Percentiles rank a stretch among this genome's conserved stretches.
phyloP scores from a whole-genome alignment of 1,140 invertebrate genomes.

The Leguminivora glycinivorella region DNA sequence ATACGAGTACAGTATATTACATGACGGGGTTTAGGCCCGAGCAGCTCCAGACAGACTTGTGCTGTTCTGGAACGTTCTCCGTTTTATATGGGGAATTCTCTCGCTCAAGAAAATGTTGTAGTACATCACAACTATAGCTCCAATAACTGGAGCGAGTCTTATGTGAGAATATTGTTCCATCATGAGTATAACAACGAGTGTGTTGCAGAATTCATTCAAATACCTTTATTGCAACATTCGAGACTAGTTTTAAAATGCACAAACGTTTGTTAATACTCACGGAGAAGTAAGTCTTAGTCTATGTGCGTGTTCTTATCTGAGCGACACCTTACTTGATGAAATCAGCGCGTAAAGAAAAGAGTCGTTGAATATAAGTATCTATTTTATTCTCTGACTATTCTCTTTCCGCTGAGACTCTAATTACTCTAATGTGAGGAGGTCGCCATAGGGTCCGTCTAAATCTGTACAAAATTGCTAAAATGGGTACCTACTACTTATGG shows the following conservation, averaged over 20 bases:
- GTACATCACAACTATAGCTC: no score
- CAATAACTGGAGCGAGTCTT: slow-evolving; percentile 36
- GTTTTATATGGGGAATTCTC: no score
- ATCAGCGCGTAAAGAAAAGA: no score
- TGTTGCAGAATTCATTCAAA: not conserved
- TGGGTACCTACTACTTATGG: not conserved
- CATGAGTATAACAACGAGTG: not conserved
- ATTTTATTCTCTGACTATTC: no score
- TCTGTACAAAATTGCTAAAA: not conserved
- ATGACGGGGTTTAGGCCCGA: slow-evolving; percentile 46
- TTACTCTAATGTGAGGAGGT: not conserved
- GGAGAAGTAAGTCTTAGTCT: not conserved
- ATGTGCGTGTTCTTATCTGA: not conserved
- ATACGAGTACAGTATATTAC: slow-evolving; percentile 37
- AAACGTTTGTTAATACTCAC: not conserved
- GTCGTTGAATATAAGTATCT: no score
- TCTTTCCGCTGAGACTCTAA: no score
- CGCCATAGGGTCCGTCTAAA: not conserved
- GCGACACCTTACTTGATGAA: not conserved
- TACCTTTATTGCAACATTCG: not conserved
- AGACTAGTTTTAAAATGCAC: not conserved
- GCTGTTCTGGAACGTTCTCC: no score
- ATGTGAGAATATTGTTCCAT: not conserved
- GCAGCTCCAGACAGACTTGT: slow-evolving; percentile 41
- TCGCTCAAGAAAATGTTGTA: no score